Percentiles rank a stretch among this genome's conserved stretches.
These are phyloP conservation scores for Arnoldichthys spilopterus DNA, from an alignment of 2,797 vertebrate species.

Conservation along the genomic window DNA sequence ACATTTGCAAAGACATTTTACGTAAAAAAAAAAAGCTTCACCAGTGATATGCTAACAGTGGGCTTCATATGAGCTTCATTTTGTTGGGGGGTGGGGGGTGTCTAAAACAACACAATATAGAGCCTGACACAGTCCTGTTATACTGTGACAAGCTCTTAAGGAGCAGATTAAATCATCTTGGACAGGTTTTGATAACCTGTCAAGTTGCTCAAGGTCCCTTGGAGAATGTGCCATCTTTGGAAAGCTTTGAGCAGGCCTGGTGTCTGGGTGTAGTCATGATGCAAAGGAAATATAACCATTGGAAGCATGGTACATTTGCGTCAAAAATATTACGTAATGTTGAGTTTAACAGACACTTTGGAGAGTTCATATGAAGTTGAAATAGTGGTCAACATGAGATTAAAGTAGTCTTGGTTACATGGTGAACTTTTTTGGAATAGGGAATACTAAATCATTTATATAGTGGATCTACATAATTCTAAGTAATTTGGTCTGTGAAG, in stretches of 20 bases:
- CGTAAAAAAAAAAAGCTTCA: too few relatives aligned
- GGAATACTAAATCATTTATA: neutral
- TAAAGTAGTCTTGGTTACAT: constrained; percentile 45
- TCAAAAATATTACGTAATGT: constrained; percentile 54
- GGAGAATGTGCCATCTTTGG: constrained; percentile 50
- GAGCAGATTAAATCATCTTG: constrained; percentile 53
- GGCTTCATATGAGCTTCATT: constrained; percentile 10
- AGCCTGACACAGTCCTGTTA: constrained; percentile 40
- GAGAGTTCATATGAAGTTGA: constrained; percentile 52
- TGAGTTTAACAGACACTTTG: constrained; percentile 52
- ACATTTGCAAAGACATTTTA: too few relatives aligned
- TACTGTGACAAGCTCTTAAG: constrained; percentile 54
- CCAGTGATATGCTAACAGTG: constrained; percentile 20
- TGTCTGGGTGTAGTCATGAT: constrained; percentile 37
- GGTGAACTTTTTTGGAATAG: constrained; percentile 4
- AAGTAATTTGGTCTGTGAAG: constrained; percentile 14
- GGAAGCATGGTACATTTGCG: constrained; percentile 54
- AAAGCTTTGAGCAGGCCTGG: constrained; percentile 50
- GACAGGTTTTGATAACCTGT: constrained; percentile 65
- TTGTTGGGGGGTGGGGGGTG: neutral
- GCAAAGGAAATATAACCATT: constrained; percentile 44
- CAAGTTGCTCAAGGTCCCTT: constrained; percentile 43
- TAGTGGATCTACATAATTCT: neutral
- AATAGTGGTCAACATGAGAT: constrained; percentile 17
- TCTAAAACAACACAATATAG: constrained; percentile 38